Evolutionary conservation across 2,797 vertebrate species (phyloP).

Genomic region (Sus cebifrons): DNA sequence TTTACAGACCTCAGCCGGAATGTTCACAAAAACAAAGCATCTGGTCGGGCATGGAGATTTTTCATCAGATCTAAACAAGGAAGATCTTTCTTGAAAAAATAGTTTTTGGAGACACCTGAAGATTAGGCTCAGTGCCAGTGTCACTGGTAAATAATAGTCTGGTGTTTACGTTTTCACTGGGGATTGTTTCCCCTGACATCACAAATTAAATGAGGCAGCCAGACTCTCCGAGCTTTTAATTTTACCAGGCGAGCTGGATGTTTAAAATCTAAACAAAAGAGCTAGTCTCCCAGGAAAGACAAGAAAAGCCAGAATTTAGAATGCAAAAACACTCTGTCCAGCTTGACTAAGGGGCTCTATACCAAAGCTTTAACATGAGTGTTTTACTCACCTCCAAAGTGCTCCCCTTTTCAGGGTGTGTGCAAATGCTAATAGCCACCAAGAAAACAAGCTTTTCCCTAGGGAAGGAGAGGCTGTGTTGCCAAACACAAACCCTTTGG

Average conservation of each 20-base stretch:
- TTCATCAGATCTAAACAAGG: conserved; percentile 26
- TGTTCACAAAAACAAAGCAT: background rate
- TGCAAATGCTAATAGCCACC: conserved; percentile 36
- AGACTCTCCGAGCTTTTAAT: conserved; percentile 33
- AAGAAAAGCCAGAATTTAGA: conserved; percentile 10
- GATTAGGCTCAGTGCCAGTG: conserved; percentile 68
- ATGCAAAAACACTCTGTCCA: background rate
- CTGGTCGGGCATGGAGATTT: background rate
- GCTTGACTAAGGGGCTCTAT: background rate
- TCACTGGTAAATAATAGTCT: conserved; percentile 80
- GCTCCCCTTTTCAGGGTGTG: background rate
- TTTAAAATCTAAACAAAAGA: conserved; percentile 68
- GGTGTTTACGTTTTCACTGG: conserved; percentile 67
- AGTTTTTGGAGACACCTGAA: conserved; percentile 62
- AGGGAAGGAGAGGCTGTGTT: background rate
- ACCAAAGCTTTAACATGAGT: background rate
- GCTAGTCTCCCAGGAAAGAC: background rate
- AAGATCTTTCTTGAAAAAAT: conserved; percentile 38
- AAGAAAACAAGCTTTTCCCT: conserved; percentile 60
- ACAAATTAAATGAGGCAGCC: conserved; percentile 82
- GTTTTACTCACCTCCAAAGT: background rate
- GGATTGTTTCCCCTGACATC: conserved; percentile 78
- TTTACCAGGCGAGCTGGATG: background rate
- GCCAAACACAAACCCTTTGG: conserved; percentile 56
- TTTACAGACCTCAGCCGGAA: conserved; percentile 14